A percentile compares a stretch with the other conserved stretches of the same genome.
These are phyloP conservation scores for Dendrocincla fuliginosa DNA, from an alignment of 2,797 vertebrate genomes.

Conservation along the genomic window DNA sequence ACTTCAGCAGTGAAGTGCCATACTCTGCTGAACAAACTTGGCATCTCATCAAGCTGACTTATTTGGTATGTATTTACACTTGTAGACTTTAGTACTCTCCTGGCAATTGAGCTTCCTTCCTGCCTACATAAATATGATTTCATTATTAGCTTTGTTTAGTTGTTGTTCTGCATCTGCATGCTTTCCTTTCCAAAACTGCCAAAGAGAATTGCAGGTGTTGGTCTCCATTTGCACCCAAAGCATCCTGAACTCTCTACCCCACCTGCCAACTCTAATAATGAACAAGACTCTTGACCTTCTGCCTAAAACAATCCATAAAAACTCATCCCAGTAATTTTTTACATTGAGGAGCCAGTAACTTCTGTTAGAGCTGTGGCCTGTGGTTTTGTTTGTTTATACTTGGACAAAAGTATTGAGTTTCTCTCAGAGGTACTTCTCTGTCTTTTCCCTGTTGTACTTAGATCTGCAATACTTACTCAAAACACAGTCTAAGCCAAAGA, in stretches of 20 bases:
- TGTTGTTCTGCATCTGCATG: slow-evolving; percentile 41
- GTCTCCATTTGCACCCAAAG: slow-evolving; percentile 16
- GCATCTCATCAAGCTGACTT: slow-evolving; percentile 54
- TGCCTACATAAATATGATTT: slow-evolving; percentile 50
- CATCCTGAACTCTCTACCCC: background rate
- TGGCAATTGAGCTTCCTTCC: slow-evolving; percentile 48
- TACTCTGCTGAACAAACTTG: slow-evolving; percentile 32
- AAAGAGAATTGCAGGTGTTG: slow-evolving; percentile 37
- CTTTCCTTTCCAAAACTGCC: background rate
- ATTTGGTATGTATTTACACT: slow-evolving; percentile 62
- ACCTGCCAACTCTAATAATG: background rate
- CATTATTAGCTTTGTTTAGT: slow-evolving; percentile 53
- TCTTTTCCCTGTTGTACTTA: background rate
- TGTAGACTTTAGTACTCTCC: slow-evolving; percentile 55
- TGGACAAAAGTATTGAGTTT: background rate
- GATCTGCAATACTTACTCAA: background rate
- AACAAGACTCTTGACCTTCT: background rate
- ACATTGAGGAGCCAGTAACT: background rate
- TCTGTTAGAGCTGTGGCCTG: background rate
- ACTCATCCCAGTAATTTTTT: background rate
- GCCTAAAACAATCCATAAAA: background rate
- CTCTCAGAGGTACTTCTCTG: background rate
- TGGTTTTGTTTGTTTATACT: background rate
- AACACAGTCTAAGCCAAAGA: background rate
- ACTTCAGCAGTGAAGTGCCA: slow-evolving; percentile 48